Evolutionary conservation across 64 coral and sea anemone genomes (phyloP), one percentile per base, ranked within the genome.

Genomic region (Hydrozoanthus tunicans): DNA sequence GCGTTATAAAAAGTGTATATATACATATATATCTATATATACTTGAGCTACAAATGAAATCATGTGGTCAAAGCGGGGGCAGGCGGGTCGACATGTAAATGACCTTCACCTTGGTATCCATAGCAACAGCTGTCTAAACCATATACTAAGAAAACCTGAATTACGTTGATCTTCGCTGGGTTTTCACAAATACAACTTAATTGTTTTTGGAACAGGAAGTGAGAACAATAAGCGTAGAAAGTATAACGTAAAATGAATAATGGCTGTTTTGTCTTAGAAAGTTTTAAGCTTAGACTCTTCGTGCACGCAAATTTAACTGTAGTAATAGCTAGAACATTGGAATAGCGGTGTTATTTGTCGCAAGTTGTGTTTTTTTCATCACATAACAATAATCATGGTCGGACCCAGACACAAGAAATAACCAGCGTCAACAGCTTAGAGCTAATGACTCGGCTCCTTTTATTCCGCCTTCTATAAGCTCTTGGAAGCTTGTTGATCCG

Each of bases 81-180:
- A 27, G 4, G 70, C 13, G 5, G 72, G 43, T 14, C 1, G 4
- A 76, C 27, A 32, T 73, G 70, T n/a, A 73, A 26, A 26, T 10
- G 72, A 76, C 72, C 72, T 76, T 76, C 27, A 76, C 72, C 72
- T 76, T 76, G 72, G 72, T 76, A 52, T 76, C 68, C 9, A 76
- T 51, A 7, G 53, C 26, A 76, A 76, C 72, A 51, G 4, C 72
- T 14, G 26, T 76, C 9, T 8, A 52, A 76, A 26, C 27, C 9
- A 52, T 51, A 76, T 52, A 51, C 7, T 26, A 9, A 76, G 13
- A 76, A 53, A 13, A 51, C 27, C 12, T 11, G 5, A 12, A 7
- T 51, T 76, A 76, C 53, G 27, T 76, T 76, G 72, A 51, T 32
- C 51, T 12, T 76, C 27, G 72, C 72, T 52, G 7, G 9, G 3